Conservation (phyloP, 1,140 invertebrate species). For the Belonocnema kinseyi region DNA sequence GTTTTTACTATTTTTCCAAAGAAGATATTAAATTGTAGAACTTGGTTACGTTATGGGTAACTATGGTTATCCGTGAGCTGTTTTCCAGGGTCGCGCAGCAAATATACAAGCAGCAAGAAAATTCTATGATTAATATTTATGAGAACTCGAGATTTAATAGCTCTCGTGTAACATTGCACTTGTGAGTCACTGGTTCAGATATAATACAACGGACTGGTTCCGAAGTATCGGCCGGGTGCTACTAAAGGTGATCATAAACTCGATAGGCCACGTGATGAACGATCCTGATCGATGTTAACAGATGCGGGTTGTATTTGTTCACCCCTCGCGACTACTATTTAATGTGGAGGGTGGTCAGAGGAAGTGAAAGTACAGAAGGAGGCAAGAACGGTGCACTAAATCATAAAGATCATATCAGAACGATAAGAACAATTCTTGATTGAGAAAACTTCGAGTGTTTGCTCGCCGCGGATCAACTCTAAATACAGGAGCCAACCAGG, state of each 20-base stretch:
- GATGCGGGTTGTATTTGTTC: constrained; percentile 33
- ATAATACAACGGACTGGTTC: constrained; percentile 30
- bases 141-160: constrained; percentile 56
- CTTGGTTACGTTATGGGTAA: constrained; percentile 39
- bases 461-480: constrained; percentile 9
- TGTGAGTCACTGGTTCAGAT: constrained; percentile 37
- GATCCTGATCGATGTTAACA: constrained; percentile 54
- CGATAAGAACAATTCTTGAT: neutral
- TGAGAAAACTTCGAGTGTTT: constrained; percentile 14
- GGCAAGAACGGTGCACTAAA: neutral
- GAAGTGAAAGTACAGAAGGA: constrained; percentile 24
- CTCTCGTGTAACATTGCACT: constrained; percentile 46
- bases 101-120: constrained; percentile 44
- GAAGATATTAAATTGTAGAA: neutral
- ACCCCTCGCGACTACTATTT: constrained; percentile 47
- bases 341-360: constrained; percentile 39
- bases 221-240: constrained; percentile 25
- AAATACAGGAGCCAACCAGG: constrained; percentile 29
- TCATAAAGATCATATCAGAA: constrained; percentile 7
- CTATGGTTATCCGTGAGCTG: constrained; percentile 44
- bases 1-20: no score
- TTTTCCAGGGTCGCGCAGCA: constrained; percentile 31
- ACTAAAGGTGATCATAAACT: constrained; percentile 54
- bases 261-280: constrained; percentile 49
- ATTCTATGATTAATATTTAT: constrained; percentile 60